Base-by-base conservation (phyloP, 2,888 invertebrate species). In the Chloromyia formosa region DNA sequence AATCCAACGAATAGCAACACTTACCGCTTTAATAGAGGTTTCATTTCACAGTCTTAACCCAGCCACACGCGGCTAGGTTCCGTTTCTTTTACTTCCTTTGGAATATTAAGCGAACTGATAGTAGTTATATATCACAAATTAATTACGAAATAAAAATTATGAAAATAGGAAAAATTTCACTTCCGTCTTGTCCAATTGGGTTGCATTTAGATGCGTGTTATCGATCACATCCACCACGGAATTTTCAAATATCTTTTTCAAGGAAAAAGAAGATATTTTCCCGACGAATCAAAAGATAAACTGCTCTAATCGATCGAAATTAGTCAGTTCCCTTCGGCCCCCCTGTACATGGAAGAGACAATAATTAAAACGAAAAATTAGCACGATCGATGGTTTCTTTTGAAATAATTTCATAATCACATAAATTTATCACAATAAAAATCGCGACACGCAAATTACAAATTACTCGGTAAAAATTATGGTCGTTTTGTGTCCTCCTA, bases 21-120 rank as follows among this genome's bases (percentile, higher is more conserved):
- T 83, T 81, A 84, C 84, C 84, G 84, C 83, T 84, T 83, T 81
- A 81, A 81, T 78, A 81, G 82, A 84, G 85, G 85, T 82, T 81
- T 83, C 84, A 85, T 85, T 62, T 79, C 83, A 79, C 78, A 75
- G 76, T 66, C 75, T 74, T 80, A 79, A 77, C 73, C 64, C 45
- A 73, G 61, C 54, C 54, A n/a, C 45, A 35, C 14, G 27, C 12
- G 62, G 62, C 35, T 62, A 73, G 58, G 53, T 27, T 4, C 27
- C 27, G 27, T 60, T 54, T 54, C 27, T 69, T 40, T 69, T 69
- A n/a, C 35, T 18, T 73, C 61, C 61, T 73, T 73, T 73, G 42
- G 27, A 73, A 61, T 73, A 61, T 49, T 42, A 60, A 73, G 58
- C 56, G 56, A 71, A 58, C 20, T 5, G 40, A 58, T 27, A 49